phyloP scores from a whole-genome alignment of 1,140 invertebrate genomes.

The Steinernema feltiae region DNA sequence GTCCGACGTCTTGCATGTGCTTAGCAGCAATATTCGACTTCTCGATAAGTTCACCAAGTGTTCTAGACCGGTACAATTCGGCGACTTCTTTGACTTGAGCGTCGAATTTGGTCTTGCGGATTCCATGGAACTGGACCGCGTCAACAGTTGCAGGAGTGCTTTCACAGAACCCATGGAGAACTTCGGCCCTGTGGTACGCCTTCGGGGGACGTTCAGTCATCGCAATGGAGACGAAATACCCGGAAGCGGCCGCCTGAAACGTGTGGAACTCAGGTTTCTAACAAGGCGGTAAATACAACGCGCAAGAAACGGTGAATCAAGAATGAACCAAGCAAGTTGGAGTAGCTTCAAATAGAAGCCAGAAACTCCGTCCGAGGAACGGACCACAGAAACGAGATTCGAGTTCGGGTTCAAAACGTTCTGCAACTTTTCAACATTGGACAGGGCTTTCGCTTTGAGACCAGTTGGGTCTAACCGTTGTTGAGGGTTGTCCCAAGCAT shows the following conservation, averaged over 20 bases:
- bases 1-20: conserved; percentile 47
- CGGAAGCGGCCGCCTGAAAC: background rate
- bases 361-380: no score
- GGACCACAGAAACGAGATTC: no score
- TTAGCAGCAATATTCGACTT: conserved; percentile 46
- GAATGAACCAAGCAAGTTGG: no score
- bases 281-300: no score
- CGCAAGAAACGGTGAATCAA: no score
- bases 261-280: no score
- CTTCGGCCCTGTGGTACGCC: conserved; percentile 16
- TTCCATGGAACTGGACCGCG: conserved; percentile 48
- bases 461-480: no score
- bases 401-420: no score
- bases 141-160: conserved; percentile 37
- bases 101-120: conserved; percentile 44
- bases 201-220: background rate
- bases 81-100: conserved; percentile 48
- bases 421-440: no score
- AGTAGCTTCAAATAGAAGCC: no score
- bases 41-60: conserved; percentile 46
- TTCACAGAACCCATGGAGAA: conserved; percentile 19
- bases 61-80: conserved; percentile 45
- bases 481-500: no score
- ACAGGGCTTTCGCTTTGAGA: no score
- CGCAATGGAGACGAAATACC: background rate